Evolutionary conservation across 2,113 vertebrate genomes (phyloP).

Genomic region (Bubo bubo): DNA sequence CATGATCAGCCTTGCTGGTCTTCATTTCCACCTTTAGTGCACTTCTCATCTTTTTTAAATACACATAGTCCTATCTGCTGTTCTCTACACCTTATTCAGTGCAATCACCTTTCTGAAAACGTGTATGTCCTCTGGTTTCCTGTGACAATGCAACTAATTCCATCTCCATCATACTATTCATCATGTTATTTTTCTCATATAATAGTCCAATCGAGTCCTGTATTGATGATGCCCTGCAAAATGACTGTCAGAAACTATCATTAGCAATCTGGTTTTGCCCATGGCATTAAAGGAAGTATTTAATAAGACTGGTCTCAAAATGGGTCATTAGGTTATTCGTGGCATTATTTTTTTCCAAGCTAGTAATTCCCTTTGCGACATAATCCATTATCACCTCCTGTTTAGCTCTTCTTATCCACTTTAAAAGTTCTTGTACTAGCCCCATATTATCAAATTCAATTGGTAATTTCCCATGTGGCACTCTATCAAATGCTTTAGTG

Average conservation of each 20-base stretch:
- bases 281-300: neutral
- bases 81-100: neutral
- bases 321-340: neutral
- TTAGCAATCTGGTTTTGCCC: neutral
- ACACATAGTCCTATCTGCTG: neutral
- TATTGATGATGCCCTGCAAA: neutral
- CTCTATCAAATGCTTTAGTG: conserved; percentile 31
- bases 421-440: conserved; percentile 49
- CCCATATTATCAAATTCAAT: conserved; percentile 39
- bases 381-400: conserved; percentile 54
- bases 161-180: neutral
- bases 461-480: conserved; percentile 46
- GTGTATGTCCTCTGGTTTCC: neutral
- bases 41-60: neutral
- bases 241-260: neutral
- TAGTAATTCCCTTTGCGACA: conserved; percentile 5
- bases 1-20: neutral
- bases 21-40: neutral
- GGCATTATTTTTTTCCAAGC: neutral
- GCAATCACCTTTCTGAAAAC: neutral
- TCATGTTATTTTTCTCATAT: neutral
- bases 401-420: conserved; percentile 41
- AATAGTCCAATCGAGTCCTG: neutral
- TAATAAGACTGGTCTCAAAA: conserved; percentile 12
- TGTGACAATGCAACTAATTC: neutral